Base-by-base conservation (phyloP, 2,113 vertebrate species). In the Scopus umbretta region DNA sequence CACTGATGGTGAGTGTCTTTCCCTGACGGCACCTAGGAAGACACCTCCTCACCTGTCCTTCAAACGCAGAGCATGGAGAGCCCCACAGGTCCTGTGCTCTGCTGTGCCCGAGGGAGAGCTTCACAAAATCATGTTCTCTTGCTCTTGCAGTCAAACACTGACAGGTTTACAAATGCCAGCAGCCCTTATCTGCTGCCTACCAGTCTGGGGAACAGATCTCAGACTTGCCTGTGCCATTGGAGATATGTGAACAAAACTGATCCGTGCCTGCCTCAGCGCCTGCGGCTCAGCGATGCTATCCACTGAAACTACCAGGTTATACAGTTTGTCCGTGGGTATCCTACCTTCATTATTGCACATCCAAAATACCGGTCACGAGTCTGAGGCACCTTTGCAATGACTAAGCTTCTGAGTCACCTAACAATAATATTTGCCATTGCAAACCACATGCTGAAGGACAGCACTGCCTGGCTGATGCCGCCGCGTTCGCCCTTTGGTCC, bases 41-140 rank as follows among this genome's bases (percentile, higher is more conserved):
- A 67, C 9, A 78, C 21, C 18, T 72, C 38, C 34, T 68, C 65
- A 73, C 23, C 38, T 36, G 30, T 55, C 45, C 23, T 43, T 9
- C 25, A 88, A 63, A 68, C 6, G 7, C 1, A 3, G 27, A 38
- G 23, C 49, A 17, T 4, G 21, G 13, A 43, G n/a, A 86, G 26
- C 20, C 14, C 36, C 1, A 1, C 26, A 30, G 9, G 23, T 55
- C 29, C 36, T 32, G n/a, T 73, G 55, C 43, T 65, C 2, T 70
- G 49, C n/a, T 1, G 0, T 49, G 23, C 30, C 2, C 0, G 5
- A 67, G 15, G 27, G 43, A 63, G 9, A 49, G 13, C 47, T 88
- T 76, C 63, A 72, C 32, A 75, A 78, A 80, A 81, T 14, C 11
- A 16, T 11, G 20, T 45, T 43, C 63, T 79, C 55, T 55, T 74